Evolutionary conservation across 2,888 invertebrate genomes (phyloP).

Genomic region (Autographa pulchrina): DNA sequence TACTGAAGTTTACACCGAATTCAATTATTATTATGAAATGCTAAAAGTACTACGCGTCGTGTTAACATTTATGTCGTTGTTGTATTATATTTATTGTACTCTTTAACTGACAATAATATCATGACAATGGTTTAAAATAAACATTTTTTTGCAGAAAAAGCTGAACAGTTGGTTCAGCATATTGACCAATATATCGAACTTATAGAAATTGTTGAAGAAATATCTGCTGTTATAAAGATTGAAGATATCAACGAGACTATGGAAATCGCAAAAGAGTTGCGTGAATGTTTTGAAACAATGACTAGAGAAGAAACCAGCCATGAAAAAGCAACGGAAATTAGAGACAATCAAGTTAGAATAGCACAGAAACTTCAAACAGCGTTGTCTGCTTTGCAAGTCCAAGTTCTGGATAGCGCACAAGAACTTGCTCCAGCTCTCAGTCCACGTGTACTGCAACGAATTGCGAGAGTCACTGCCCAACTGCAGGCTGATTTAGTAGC

Average conservation of each 20-base stretch:
- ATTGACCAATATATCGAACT: conserved; percentile 79
- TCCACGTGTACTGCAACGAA: conserved; percentile 65
- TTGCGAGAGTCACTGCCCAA: conserved; percentile 69
- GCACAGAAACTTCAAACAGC: conserved; percentile 73
- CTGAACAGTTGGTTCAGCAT: conserved; percentile 68
- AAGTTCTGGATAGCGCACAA: conserved; percentile 69
- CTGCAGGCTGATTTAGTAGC: conserved; percentile 74
- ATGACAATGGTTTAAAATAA: not conserved
- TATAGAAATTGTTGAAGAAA: conserved; percentile 79
- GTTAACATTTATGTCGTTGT: not conserved
- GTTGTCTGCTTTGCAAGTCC: conserved; percentile 69
- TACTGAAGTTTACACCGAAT: too few species aligned
- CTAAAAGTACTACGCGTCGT: not conserved
- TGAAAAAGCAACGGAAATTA: conserved; percentile 37
- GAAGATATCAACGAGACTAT: conserved; percentile 73
- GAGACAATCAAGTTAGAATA: conserved; percentile 62
- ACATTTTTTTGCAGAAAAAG: conserved; percentile 68
- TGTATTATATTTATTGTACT: not conserved
- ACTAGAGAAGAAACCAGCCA: conserved; percentile 41
- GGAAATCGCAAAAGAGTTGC: conserved; percentile 73
- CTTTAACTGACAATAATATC: not conserved
- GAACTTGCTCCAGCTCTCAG: conserved; percentile 65
- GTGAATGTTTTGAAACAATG: conserved; percentile 65
- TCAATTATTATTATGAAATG: not conserved
- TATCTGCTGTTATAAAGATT: conserved; percentile 71